Evolutionary conservation across 2,113 vertebrate species (phyloP).

Genomic region (Passer montanus): DNA sequence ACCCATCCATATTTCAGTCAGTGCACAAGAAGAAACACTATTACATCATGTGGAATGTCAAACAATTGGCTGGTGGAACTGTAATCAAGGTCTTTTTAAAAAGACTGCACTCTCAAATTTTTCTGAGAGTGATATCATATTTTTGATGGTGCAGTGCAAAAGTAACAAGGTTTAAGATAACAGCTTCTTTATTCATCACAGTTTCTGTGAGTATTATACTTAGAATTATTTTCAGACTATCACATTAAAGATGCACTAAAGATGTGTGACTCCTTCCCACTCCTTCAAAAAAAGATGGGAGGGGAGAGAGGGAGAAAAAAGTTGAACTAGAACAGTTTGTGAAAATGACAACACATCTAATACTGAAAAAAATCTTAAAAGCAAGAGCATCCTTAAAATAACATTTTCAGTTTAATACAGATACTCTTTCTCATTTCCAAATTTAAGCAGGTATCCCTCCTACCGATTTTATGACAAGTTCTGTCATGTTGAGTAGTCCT

Average conservation of each 20-base stretch:
- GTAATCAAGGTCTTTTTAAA: neutral
- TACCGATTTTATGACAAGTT: neutral
- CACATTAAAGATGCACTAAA: constrained; percentile 1
- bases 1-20: neutral
- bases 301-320: neutral
- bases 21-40: neutral
- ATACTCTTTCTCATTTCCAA: neutral
- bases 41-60: neutral
- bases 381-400: neutral
- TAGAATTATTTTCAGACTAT: constrained; percentile 32
- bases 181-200: neutral
- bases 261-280: neutral
- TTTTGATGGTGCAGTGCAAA: neutral
- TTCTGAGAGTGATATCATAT: neutral
- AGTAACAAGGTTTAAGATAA: neutral
- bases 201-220: neutral
- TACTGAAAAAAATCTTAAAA: constrained; percentile 6
- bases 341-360: constrained; percentile 1
- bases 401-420: neutral
- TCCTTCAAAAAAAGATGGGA: neutral
- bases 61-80: neutral
- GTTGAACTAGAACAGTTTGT: neutral
- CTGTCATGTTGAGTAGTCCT: neutral
- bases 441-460: constrained; percentile 21
- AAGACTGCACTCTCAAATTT: neutral